phyloP scores from a whole-genome alignment of 2,113 vertebrate species.

The Stegastes partitus region DNA sequence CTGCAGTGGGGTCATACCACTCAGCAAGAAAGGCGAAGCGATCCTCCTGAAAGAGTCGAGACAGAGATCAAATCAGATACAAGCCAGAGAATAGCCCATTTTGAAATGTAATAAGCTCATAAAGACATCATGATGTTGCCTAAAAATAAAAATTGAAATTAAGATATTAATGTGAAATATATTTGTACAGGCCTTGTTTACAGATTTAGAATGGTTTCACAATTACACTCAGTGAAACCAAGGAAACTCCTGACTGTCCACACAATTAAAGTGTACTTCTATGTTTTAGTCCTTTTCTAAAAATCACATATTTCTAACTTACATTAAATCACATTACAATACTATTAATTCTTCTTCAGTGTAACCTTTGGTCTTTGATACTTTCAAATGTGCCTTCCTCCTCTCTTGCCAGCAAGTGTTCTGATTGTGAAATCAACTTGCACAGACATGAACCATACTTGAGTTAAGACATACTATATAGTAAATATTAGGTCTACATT shows the following conservation, averaged over 20 bases:
- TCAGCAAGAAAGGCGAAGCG: conserved; percentile 93
- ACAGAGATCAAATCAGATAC: neutral
- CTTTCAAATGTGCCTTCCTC: neutral
- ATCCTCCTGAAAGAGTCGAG: conserved; percentile 83
- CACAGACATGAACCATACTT: neutral
- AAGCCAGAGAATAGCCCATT: neutral
- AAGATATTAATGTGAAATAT: neutral
- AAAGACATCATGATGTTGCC: neutral
- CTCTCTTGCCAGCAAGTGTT: neutral
- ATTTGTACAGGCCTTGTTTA: neutral
- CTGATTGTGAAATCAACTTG: neutral
- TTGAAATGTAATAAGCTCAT: neutral
- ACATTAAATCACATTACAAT: neutral
- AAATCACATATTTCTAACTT: neutral
- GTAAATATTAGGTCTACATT: neutral
- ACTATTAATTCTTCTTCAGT: neutral
- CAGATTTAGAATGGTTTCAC: neutral
- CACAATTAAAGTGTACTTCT: neutral
- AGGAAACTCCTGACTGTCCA: neutral
- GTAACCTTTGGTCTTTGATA: neutral
- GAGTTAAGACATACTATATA: neutral
- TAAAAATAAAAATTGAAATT: neutral
- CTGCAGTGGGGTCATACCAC: conserved; percentile 93
- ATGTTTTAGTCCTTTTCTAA: neutral
- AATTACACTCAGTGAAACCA: neutral